Base-by-base conservation (phyloP, 2,888 invertebrate species). In the Baccha elongata region DNA sequence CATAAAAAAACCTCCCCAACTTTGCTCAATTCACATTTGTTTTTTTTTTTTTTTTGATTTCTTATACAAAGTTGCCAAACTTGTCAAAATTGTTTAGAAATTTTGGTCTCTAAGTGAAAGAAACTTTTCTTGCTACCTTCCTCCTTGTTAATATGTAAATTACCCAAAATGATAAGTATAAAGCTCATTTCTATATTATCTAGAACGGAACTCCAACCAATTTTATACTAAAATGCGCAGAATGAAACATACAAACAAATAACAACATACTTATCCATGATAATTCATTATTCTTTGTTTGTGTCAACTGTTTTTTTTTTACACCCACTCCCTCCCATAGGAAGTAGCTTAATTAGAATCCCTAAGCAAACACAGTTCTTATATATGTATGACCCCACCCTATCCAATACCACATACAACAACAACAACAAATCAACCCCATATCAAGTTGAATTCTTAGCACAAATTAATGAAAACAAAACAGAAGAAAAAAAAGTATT, bases 221-320 rank as follows among this genome's bases (percentile, higher is more conserved):
- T 69, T 50, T 62, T n/a, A 17, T 40, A 48, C 72, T 19, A 50
- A 53, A 40, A 67, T 19, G 42, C 10, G 48, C 64, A 6, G 2
- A 60, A 60, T 2, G 8, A 68, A n/a, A 53, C 26, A 35, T 35
- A 58, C 21, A 58, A 60, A 68, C 40, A 62, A 55, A 67, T 76
- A 76, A 81, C 81, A 81, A 72, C 76, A 81, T 76, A 67, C 76
- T 81, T 81, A 81, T 71, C 75, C 67, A 53, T 62, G 76, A 81
- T 76, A 83, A 83, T 83, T 76, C 62, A 48, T 76, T 65, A 58
- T 65, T 52, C 42, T 71, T 53, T 68, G 37, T 58, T 46, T 53
- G 35, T 73, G 78, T 83, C 78, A 73, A 72, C 71, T 71, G 58
- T 35, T 23, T 46, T 40, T 58, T 23, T 52, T 11, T 19, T 32